Base-by-base conservation (phyloP, 2,113 vertebrate genomes). In the Laticauda colubrina region DNA sequence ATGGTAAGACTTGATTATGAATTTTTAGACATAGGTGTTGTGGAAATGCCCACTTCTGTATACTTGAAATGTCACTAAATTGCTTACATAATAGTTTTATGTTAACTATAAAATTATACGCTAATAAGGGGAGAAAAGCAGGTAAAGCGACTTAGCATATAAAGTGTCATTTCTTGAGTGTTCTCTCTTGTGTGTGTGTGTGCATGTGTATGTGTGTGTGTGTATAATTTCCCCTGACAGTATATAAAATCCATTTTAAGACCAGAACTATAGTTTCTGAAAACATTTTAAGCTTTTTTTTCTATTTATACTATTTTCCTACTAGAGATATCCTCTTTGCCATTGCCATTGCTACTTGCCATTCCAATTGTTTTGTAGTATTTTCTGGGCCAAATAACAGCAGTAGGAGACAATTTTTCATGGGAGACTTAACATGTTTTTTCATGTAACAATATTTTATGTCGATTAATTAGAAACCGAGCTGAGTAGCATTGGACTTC, bases 1-100 rank as follows among this genome's bases (percentile, higher is more conserved):
- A 98, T 95, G 29, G 98, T 98, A 95, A 98, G 98, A 97, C 94
- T 21, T 54, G 88, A 20, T 0, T 85, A 1, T 11, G 21, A n/a
- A 54, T 6, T 85, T 59, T 93, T 93, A 88, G 39, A 54, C 69
- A 90, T 26, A 51, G 69, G 1, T 55, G 18, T 57, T 89, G 3
- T 34, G 91, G 34, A 56, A 57, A 53, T 69, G 15, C 59, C 59
- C 26, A 90, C 26, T 69, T 8, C 59, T 89, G 18, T 43, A 43
- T 81, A 81, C 7, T 21, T 81, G 34, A 81, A 81, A 81, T 39
- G 75, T 81, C 75, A 81, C 34, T 39, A 54, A 29, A 88, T 54
- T 55, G 51, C 48, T 75, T 54, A 53, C n/a, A 21, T 81, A 81
- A 21, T 21, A 20, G 34, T 29, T 87, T 87, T 18, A 54, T 4